phyloP scores from a whole-genome alignment of 1,140 invertebrate genomes.

The Arion vulgaris region DNA sequence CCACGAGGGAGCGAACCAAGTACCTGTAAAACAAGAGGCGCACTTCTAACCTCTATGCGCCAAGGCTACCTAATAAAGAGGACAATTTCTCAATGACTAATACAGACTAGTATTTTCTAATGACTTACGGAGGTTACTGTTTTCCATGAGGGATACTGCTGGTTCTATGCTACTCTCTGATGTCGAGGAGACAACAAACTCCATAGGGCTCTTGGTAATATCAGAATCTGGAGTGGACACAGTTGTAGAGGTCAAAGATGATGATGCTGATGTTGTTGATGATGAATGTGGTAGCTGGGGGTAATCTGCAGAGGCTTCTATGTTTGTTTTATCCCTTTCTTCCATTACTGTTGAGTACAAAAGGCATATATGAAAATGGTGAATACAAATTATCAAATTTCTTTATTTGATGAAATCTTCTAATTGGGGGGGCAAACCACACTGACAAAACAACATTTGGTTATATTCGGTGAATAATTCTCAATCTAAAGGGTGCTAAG shows the following conservation, averaged over 20 bases:
- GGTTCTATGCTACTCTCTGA: slow-evolving; percentile 8
- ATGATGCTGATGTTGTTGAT: slow-evolving; percentile 10
- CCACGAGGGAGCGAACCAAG: too few species aligned
- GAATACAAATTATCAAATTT: slow-evolving; percentile 75
- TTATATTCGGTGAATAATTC: too few species aligned
- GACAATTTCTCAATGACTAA: too few species aligned
- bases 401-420: too few species aligned
- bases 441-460: too few species aligned
- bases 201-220: neutral
- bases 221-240: neutral
- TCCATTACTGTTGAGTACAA: neutral
- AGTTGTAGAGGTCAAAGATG: neutral
- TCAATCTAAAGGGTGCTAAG: too few species aligned
- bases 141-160: slow-evolving; percentile 30
- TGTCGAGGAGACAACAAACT: neutral
- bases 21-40: too few species aligned
- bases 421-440: too few species aligned
- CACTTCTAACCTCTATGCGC: too few species aligned
- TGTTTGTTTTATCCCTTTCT: neutral
- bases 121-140: slow-evolving; percentile 26
- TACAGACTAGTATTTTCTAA: too few species aligned
- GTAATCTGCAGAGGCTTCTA: neutral
- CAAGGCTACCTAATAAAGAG: too few species aligned
- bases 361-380: neutral
- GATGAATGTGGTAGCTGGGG: slow-evolving; percentile 4